Percentiles rank a stretch among this genome's conserved stretches.
These are phyloP conservation scores for Lutjanus argentimaculatus DNA, from an alignment of 2,797 vertebrate species.

Conservation along the genomic window DNA sequence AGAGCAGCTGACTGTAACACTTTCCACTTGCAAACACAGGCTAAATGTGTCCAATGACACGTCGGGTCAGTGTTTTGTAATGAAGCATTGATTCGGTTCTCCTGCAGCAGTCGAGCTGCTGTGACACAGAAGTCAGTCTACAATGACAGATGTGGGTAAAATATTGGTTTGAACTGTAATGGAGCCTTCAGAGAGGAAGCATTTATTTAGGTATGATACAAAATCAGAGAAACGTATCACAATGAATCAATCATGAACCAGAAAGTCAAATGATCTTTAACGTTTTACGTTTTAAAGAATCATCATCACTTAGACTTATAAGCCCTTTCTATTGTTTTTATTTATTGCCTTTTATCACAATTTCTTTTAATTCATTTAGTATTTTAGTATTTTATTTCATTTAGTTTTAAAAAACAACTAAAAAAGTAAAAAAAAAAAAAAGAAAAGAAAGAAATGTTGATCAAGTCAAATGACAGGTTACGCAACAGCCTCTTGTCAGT, in stretches of 20 bases:
- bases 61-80: constrained; percentile 52
- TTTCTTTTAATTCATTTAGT: too few species aligned
- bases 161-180: background rate
- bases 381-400: too few species aligned
- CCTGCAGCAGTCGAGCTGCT: constrained; percentile 18
- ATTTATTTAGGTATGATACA: background rate
- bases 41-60: constrained; percentile 6
- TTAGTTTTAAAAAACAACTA: too few species aligned
- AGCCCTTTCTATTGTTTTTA: too few species aligned
- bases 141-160: background rate
- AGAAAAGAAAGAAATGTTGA: too few species aligned
- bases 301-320: too few species aligned
- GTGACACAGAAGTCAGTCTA: background rate
- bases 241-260: background rate
- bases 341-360: too few species aligned
- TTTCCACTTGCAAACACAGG: background rate
- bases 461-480: constrained; percentile 4
- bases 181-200: background rate
- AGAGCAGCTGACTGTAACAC: constrained; percentile 3
- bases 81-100: constrained; percentile 52
- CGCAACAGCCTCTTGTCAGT: constrained; percentile 12
- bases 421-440: too few species aligned
- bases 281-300: too few species aligned
- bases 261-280: background rate
- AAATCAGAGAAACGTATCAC: background rate